A percentile compares a stretch with the other conserved stretches of the same genome.
Evolutionary conservation across 2,797 vertebrate genomes (phyloP).

Genomic region (Pseudopleuronectes americanus): DNA sequence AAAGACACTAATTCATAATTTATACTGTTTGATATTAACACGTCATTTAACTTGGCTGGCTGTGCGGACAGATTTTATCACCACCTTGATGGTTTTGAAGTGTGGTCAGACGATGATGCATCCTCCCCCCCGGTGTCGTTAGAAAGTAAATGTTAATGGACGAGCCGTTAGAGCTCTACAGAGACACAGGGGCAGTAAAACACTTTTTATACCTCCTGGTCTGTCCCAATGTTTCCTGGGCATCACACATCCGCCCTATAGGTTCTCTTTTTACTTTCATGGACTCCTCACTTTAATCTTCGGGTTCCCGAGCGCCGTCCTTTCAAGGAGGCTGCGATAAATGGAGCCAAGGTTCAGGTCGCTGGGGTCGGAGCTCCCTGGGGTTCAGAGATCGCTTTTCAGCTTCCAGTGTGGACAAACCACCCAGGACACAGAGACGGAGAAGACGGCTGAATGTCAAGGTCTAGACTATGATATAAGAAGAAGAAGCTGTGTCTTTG

Average conservation of each 20-base stretch:
- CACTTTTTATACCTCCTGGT: not conserved
- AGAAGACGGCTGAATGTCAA: constrained; percentile 27
- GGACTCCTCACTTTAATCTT: too few species aligned
- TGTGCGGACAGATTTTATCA: constrained; percentile 24
- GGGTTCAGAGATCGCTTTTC: constrained; percentile 42
- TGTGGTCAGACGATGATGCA: constrained; percentile 8
- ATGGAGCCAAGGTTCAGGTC: constrained; percentile 32
- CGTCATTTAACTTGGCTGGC: constrained; percentile 51
- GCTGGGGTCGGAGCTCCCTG: constrained; percentile 34
- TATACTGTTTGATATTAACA: constrained; percentile 52
- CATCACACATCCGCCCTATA: too few species aligned
- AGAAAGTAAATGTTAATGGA: constrained; percentile 51
- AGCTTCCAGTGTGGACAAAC: constrained; percentile 26
- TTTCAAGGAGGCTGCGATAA: constrained; percentile 34
- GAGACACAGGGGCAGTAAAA: constrained; percentile 1
- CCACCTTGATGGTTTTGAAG: constrained; percentile 36
- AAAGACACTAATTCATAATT: constrained; percentile 36
- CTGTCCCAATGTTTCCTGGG: too few species aligned
- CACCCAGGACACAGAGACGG: constrained; percentile 7
- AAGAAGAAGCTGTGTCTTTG: too few species aligned
- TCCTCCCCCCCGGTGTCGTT: constrained; percentile 35
- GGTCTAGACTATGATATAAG: not conserved
- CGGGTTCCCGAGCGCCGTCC: too few species aligned
- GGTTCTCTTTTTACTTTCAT: too few species aligned
- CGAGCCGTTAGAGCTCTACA: not conserved